Conservation (phyloP, 2,888 invertebrate genomes). For the Macropis europaea region DNA sequence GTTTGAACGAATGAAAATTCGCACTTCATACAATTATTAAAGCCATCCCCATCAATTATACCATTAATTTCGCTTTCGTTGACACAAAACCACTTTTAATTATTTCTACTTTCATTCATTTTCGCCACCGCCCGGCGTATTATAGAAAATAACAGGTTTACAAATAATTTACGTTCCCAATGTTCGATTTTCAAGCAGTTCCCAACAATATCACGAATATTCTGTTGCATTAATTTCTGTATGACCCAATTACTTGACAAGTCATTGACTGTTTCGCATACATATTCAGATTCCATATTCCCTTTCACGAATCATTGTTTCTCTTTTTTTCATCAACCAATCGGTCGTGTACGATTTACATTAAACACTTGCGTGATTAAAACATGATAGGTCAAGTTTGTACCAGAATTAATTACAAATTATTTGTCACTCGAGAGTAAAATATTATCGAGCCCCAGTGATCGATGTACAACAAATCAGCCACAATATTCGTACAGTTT, state of each 20-base stretch:
- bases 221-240: conserved; percentile 2
- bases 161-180: conserved; percentile 36
- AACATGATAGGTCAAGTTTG: too few relatives aligned
- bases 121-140: conserved; percentile 1
- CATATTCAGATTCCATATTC: neutral
- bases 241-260: conserved; percentile 3
- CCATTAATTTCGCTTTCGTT: conserved; percentile 48
- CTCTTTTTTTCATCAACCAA: too few relatives aligned
- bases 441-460: too few relatives aligned
- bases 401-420: too few relatives aligned
- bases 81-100: conserved; percentile 47
- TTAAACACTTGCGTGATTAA: too few relatives aligned
- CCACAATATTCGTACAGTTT: too few relatives aligned
- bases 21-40: conserved; percentile 47
- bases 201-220: neutral
- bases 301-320: neutral
- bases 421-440: too few relatives aligned
- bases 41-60: conserved; percentile 44
- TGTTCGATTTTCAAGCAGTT: conserved; percentile 16
- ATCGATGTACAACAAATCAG: too few relatives aligned
- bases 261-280: neutral
- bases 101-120: conserved; percentile 38
- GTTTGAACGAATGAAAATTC: conserved; percentile 42
- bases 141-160: conserved; percentile 43
- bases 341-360: too few relatives aligned